Base-by-base conservation (phyloP, 2,113 vertebrate species). In the Paracanthobrama guichenoti region DNA sequence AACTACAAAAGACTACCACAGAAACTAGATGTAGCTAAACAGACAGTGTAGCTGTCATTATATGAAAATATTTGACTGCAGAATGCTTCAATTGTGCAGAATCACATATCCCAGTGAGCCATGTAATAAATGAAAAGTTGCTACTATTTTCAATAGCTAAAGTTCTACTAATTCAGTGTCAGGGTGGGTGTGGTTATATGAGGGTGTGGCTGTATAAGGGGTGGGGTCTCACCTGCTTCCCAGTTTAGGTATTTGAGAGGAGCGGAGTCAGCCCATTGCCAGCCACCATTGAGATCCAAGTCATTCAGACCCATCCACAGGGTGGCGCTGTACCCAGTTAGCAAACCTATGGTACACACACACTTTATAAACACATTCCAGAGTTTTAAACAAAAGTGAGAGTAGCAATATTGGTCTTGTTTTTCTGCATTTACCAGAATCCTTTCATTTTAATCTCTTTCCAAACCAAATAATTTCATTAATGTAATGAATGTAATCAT, bases 241-340 rank as follows among this genome's bases (percentile, higher is more conserved):
- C 98, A 99, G 94, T 99, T 98, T 89, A 99, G 97, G 91, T 96
- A 99, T 85, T 98, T 98, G 74, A 99, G 94, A 4, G 98, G 97
- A 0, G 97, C 96, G 60, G 96, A 94, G 93, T 99, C 97, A 0
- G 96, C 95, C 97, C 98, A 99, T 89, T 99, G 98, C 98, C 98
- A 99, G 89, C 97, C 98, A 12, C 97, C 97, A 0, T 95, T 96
- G 88, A 97, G 95, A 91, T 99, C 97, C 93, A 98, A 89, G 91
- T 98, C 97, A 0, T 99, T 99, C 62, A 99, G 95, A 44, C 98
- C 98, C 44, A 96, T 97, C 98, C 98, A 99, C 87, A 99, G 92
- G 0, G 96, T 94, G 75, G 97, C 95, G 85, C 96, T 98, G 87
- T 99, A 98, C 11, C 96, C 96, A 0, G 95, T 97, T 88, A 99